Base-by-base conservation (phyloP, 2,113 vertebrate genomes). In the Chaetodon auriga region DNA sequence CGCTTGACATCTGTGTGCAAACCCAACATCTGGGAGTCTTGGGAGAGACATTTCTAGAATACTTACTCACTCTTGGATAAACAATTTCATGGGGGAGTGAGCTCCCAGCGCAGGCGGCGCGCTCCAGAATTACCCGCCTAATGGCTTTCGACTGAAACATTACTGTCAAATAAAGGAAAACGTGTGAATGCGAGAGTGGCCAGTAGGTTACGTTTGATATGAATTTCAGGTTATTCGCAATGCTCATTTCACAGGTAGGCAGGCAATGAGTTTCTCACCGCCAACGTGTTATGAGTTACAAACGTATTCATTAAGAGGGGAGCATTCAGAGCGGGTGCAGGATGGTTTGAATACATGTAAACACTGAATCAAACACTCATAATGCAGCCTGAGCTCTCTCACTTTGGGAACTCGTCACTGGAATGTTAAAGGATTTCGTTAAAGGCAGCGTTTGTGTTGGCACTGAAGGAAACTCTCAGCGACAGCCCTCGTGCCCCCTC, bases 101-200 rank as follows among this genome's bases (percentile, higher is more conserved):
- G 62, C 53, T 57, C 38, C 1, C 9, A 25, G 14, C 16, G 43
- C 5, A 1, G 48, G 41, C 83, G 72, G 45, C 81, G 53, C 18
- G 23, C 72, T 69, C 21, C 77, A 82, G 6, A 84, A 82, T 86
- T 41, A 73, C 71, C 78, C 65, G 6, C 48, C 61, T 87, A 80
- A 89, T 79, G 68, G 79, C 78, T 81, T 76, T 14, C 82, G 81
- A 86, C 54, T 85, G 55, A 81, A 84, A 81, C 77, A 69, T 85
- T 74, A 79, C 63, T 84, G 81, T 80, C 69, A 82, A 79, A 90
- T 74, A 70, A 87, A 92, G 74, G 80, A 70, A 84, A 92, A 86
- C 11, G 45, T 70, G 83, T 53, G 57, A 80, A 79, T 6, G 46
- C 45, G 66, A 23, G 35, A 78, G 84, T 30, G 46, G 53, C 70